A percentile compares a stretch with the other conserved stretches of the same genome.
These are phyloP conservation scores for Parazoanthus darwini DNA, from an alignment of 92 coral and sea anemone genomes.

Conservation along the genomic window DNA sequence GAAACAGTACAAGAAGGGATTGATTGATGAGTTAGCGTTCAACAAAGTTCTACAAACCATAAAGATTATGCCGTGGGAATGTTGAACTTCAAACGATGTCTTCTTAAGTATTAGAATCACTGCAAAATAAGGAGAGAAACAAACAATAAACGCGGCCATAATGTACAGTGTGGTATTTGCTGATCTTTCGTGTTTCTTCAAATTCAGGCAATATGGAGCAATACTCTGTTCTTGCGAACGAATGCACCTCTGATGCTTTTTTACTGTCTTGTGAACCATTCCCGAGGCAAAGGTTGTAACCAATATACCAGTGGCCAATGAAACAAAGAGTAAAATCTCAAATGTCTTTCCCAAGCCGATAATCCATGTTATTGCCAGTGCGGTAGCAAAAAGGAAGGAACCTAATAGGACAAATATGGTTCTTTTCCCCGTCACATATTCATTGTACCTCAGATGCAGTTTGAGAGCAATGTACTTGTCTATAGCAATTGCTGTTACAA, in stretches of 20 bases:
- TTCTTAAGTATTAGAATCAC: not conserved
- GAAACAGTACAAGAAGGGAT: conserved; percentile 24
- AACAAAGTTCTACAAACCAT: not conserved
- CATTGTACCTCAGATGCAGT: conserved; percentile 1
- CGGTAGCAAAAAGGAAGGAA: not conserved
- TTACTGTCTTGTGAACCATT: conserved; percentile 1
- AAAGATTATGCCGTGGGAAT: not conserved
- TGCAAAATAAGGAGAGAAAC: not conserved
- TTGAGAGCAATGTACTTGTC: conserved; percentile 16
- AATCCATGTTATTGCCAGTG: not conserved
- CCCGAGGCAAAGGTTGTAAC: not conserved
- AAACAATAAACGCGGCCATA: not conserved
- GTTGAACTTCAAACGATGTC: no score
- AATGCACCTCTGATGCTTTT: not conserved
- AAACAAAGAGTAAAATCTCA: not conserved
- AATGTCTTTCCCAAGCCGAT: not conserved
- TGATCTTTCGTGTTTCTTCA: conserved; percentile 1
- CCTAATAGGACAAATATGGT: not conserved
- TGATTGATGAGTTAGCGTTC: not conserved
- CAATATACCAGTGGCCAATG: not conserved
- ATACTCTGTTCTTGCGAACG: not conserved
- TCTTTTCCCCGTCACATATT: not conserved
- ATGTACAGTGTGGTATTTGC: not conserved
- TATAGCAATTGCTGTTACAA: conserved; percentile 13
- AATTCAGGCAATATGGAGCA: not conserved